Evolutionary conservation across 2,888 invertebrate genomes (phyloP).

Genomic region (Anorthoa munda): DNA sequence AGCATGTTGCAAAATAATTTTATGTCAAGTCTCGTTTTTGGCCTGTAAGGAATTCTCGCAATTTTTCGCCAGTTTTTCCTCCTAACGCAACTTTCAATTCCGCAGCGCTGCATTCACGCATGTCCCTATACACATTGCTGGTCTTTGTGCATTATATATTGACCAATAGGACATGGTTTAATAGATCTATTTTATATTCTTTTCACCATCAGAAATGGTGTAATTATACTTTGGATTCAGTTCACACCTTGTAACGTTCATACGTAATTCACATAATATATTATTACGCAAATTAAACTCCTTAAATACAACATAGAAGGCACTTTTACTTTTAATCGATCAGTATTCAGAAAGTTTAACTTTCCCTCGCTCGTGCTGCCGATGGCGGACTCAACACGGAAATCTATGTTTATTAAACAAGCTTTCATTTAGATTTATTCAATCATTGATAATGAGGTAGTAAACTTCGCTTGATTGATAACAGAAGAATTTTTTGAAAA

Average conservation of each 20-base stretch:
- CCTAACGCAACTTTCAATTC: constrained; percentile 30
- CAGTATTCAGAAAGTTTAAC: constrained; percentile 86
- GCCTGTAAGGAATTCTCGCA: constrained; percentile 11
- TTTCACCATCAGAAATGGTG: constrained; percentile 53
- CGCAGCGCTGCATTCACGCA: constrained; percentile 21
- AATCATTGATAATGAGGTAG: constrained; percentile 57
- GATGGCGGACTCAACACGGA: constrained; percentile 65
- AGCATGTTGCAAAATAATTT: background rate
- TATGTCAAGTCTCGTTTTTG: background rate
- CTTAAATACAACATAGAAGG: constrained; percentile 68
- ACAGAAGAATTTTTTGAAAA: constrained; percentile 17
- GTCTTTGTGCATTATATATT: constrained; percentile 34
- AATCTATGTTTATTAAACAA: constrained; percentile 68
- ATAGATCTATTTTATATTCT: constrained; percentile 58
- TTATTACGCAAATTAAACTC: constrained; percentile 77
- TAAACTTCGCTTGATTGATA: constrained; percentile 44
- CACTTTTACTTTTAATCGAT: constrained; percentile 88
- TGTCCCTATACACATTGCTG: constrained; percentile 6
- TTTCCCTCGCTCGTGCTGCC: constrained; percentile 76
- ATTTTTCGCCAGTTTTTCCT: constrained; percentile 49
- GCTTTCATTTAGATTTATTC: constrained; percentile 65
- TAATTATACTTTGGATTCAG: constrained; percentile 66
- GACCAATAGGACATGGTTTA: constrained; percentile 43
- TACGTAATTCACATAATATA: constrained; percentile 70
- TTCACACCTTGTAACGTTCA: constrained; percentile 50